These are phyloP conservation scores for Sebastes schlegelii DNA, from an alignment of 2,113 vertebrate species.

Conservation along the genomic window DNA sequence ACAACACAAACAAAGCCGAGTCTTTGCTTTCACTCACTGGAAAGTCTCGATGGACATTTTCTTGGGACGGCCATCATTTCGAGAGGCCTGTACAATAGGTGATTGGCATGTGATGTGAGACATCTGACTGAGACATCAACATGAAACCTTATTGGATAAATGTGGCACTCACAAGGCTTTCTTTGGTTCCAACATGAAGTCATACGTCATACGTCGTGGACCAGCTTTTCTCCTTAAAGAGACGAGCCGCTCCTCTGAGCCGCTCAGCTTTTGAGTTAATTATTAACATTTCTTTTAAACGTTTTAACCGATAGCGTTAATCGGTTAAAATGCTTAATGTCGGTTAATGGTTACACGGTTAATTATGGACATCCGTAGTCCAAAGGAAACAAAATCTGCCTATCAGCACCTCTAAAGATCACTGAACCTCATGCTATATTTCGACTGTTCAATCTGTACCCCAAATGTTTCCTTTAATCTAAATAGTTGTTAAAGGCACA, in stretches of 20 bases:
- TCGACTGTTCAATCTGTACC: background rate
- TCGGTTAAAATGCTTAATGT: too few species aligned
- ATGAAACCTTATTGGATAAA: background rate
- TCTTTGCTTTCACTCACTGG: background rate
- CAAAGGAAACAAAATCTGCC: background rate
- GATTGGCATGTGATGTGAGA: slow-evolving; percentile 9
- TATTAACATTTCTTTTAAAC: too few species aligned
- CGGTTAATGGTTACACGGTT: too few species aligned
- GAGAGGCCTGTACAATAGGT: background rate
- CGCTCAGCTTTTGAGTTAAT: too few species aligned
- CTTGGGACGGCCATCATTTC: background rate
- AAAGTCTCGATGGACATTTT: background rate
- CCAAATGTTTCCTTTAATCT: background rate
- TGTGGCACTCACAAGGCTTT: background rate
- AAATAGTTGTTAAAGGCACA: background rate
- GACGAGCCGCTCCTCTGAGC: too few species aligned
- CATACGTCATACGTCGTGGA: too few species aligned
- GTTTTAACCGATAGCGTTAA: too few species aligned
- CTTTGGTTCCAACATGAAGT: too few species aligned
- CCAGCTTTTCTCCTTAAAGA: too few species aligned
- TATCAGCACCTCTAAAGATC: background rate
- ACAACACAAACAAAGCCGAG: background rate
- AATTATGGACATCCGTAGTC: too few species aligned
- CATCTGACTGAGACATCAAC: slow-evolving; percentile 6
- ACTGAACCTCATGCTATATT: background rate